Conservation (phyloP, 2,888 invertebrate species). For the Steromphala cineraria region DNA sequence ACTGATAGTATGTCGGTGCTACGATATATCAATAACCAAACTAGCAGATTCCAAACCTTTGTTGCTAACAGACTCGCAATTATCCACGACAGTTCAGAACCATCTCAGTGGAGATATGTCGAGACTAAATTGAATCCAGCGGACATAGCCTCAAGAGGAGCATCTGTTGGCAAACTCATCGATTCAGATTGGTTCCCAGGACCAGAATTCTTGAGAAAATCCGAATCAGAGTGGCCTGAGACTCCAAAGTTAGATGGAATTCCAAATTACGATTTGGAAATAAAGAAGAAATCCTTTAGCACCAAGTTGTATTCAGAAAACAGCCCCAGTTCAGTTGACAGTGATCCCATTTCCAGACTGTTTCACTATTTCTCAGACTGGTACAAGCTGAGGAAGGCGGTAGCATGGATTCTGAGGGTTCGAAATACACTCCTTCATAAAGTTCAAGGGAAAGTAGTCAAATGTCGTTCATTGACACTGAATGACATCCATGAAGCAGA, state of each 20-base stretch:
- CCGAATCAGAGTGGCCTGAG: background rate
- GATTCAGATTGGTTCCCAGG: background rate
- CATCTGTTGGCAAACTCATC: background rate
- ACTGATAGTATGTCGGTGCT: conserved; percentile 15
- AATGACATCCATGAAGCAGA: no score
- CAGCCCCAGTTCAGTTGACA: no score
- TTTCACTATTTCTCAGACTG: background rate
- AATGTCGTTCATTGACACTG: no score
- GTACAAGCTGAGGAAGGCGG: background rate
- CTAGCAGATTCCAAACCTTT: background rate
- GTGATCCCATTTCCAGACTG: background rate
- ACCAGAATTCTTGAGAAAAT: background rate
- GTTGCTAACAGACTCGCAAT: background rate
- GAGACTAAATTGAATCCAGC: background rate
- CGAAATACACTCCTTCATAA: background rate
- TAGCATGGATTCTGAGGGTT: background rate
- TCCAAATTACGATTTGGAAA: background rate
- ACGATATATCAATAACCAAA: background rate
- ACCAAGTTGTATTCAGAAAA: background rate
- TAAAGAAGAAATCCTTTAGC: background rate
- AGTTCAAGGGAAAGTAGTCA: no score
- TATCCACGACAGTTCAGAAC: background rate
- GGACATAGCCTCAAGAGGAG: background rate
- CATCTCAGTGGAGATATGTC: background rate
- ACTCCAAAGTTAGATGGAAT: background rate